Conservation (phyloP, 2,888 invertebrate species). For the Cyclophora punctaria region DNA sequence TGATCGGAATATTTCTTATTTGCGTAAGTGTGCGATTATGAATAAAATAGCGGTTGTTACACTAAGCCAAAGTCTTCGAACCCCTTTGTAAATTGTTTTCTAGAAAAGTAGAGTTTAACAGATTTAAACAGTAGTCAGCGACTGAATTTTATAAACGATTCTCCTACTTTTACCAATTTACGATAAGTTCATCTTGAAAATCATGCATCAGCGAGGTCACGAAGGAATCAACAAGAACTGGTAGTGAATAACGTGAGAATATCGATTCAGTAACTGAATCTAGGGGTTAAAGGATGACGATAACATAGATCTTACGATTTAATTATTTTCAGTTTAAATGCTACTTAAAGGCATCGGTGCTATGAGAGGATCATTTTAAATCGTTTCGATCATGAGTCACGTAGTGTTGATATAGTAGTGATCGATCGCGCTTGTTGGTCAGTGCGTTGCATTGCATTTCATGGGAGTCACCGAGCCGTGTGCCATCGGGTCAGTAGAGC, state of each 20-base stretch:
- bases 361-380: constrained; percentile 48
- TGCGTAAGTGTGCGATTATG: too few relatives aligned
- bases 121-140: constrained; percentile 67
- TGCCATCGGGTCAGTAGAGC: constrained; percentile 14
- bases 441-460: constrained; percentile 41
- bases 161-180: constrained; percentile 57
- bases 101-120: constrained; percentile 60
- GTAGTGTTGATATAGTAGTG: constrained; percentile 50
- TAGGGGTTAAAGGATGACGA: constrained; percentile 50
- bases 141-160: constrained; percentile 71
- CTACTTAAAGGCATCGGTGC: constrained; percentile 56
- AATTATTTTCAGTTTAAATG: too few relatives aligned
- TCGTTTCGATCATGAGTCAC: constrained; percentile 47
- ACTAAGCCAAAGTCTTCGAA: too few relatives aligned
- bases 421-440: constrained; percentile 52
- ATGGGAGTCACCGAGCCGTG: constrained; percentile 39
- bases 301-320: constrained; percentile 54
- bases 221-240: constrained; percentile 22
- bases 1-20: too few relatives aligned
- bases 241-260: not conserved
- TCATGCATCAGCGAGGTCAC: constrained; percentile 47
- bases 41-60: too few relatives aligned
- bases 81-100: constrained; percentile 61
- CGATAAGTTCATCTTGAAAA: constrained; percentile 56
- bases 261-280: constrained; percentile 15